A percentile compares a stretch with the other conserved stretches of the same genome.
Conservation (phyloP, 2,113 vertebrate species). For the Cyphomyrus discorhynchus region DNA sequence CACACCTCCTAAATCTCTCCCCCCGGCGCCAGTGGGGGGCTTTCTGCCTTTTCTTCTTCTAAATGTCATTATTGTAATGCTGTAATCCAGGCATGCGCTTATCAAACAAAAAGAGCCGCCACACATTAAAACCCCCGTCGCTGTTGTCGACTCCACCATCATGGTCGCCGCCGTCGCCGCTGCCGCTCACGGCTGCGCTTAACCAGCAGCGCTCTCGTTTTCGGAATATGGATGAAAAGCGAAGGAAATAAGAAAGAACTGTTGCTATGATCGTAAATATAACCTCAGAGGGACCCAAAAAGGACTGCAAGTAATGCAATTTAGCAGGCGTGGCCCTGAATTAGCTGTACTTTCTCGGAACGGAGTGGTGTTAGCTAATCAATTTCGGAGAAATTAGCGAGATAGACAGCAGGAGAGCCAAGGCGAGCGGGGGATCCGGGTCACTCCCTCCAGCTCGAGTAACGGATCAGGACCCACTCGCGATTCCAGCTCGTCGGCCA, state of each 20-base stretch:
- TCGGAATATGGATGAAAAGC: background rate
- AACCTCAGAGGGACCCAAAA: background rate
- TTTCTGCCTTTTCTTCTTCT: background rate
- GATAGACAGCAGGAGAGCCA: background rate
- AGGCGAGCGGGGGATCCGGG: background rate
- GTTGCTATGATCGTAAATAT: background rate
- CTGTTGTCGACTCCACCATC: background rate
- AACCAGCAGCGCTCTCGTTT: background rate
- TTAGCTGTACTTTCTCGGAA: background rate
- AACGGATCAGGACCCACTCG: slow-evolving; percentile 65
- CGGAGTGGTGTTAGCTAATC: background rate
- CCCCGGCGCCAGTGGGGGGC: background rate
- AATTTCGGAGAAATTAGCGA: background rate
- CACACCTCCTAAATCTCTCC: slow-evolving; percentile 28
- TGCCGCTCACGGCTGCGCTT: background rate
- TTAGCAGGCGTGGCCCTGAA: background rate
- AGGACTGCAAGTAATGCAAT: background rate
- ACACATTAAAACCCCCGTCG: background rate
- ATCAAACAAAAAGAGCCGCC: background rate
- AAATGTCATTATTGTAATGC: slow-evolving; percentile 1
- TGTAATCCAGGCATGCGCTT: slow-evolving; percentile 5
- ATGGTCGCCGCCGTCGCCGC: background rate
- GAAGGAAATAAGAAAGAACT: background rate
- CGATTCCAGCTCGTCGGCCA: slow-evolving; percentile 84
- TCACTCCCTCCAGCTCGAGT: slow-evolving; percentile 51